Evolutionary conservation across 2,797 vertebrate species (phyloP).

Genomic region (Sebastes iracundus): DNA sequence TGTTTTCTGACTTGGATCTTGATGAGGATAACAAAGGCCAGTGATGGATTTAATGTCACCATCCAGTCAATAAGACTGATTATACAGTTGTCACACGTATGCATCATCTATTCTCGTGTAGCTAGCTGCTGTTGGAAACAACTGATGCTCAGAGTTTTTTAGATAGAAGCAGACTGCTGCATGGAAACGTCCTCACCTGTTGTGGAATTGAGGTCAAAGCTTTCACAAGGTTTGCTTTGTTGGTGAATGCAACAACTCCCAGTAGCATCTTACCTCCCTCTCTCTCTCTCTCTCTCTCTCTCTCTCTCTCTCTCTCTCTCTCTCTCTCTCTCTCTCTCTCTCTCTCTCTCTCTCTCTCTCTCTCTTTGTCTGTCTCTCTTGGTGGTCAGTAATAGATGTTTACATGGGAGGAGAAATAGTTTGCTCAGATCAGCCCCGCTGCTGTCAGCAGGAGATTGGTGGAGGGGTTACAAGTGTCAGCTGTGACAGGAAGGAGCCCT

Average conservation of each 20-base stretch:
- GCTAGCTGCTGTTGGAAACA: not conserved
- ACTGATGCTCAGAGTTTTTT: not conserved
- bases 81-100: not conserved
- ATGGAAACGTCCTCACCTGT: slow-evolving; percentile 26
- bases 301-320: not conserved
- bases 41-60: not conserved
- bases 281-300: too few relatives aligned
- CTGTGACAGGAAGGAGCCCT: slow-evolving; percentile 32
- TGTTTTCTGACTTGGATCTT: not conserved
- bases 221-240: slow-evolving; percentile 26
- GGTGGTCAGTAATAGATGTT: slow-evolving; percentile 61
- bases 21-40: not conserved
- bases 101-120: not conserved
- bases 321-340: too few relatives aligned
- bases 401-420: slow-evolving; percentile 53
- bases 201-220: slow-evolving; percentile 60
- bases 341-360: too few relatives aligned
- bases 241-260: not conserved
- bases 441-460: slow-evolving; percentile 55
- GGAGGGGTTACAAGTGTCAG: slow-evolving; percentile 31
- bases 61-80: not conserved
- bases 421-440: slow-evolving; percentile 42
- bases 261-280: not conserved
- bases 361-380: not conserved
- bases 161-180: slow-evolving; percentile 13